Conservation (phyloP, 1,140 invertebrate species). For the Zaprionus africanus region DNA sequence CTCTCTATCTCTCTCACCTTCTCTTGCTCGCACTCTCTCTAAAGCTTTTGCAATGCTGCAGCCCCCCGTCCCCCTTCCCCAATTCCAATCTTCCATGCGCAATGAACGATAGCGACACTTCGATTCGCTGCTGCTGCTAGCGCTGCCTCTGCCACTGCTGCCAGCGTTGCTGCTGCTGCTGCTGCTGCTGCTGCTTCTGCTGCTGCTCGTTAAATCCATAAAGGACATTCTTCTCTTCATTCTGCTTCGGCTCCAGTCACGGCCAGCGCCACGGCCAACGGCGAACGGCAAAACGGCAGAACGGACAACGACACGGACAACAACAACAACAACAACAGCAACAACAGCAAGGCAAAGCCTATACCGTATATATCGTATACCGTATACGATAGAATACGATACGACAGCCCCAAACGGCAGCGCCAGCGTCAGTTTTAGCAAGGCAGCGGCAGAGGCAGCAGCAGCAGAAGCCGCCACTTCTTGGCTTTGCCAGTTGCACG, state of each 20-base stretch:
- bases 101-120: constrained; percentile 36
- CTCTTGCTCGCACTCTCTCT: not conserved
- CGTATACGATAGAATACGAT: not conserved
- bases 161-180: constrained; percentile 34
- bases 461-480: constrained; percentile 43
- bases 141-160: constrained; percentile 55
- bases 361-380: not conserved
- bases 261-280: constrained; percentile 44
- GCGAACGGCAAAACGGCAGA: constrained; percentile 17
- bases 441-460: constrained; percentile 32
- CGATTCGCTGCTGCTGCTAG: constrained; percentile 55
- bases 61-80: not conserved
- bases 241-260: constrained; percentile 52
- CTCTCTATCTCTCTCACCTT: constrained; percentile 11
- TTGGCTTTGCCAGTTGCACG: constrained; percentile 36
- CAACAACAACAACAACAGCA: not conserved
- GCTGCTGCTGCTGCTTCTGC: constrained; percentile 41
- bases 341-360: not conserved
- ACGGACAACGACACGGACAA: constrained; percentile 2
- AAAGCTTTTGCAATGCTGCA: constrained; percentile 48
- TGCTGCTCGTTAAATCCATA: constrained; percentile 60
- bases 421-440: not conserved
- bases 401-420: not conserved
- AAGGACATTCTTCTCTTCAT: constrained; percentile 67
- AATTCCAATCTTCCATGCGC: constrained; percentile 7